Evolutionary conservation across 1,140 invertebrate genomes (phyloP).

Genomic region (Drosophila santomea): DNA sequence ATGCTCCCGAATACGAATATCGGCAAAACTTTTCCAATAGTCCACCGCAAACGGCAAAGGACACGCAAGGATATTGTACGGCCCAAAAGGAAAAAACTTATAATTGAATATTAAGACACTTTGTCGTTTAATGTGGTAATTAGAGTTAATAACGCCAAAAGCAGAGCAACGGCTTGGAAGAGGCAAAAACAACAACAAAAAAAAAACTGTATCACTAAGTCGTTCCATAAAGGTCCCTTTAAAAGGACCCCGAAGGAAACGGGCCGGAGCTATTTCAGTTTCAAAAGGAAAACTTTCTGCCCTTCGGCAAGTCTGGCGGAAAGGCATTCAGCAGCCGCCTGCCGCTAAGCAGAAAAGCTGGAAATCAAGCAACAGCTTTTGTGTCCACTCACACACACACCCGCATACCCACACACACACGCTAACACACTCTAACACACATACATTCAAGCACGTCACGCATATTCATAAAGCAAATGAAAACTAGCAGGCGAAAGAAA

Average conservation of each 20-base stretch:
- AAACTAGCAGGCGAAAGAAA: constrained; percentile 63
- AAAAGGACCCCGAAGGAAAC: not conserved
- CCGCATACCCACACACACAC: constrained; percentile 13
- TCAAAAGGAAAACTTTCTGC: constrained; percentile 61
- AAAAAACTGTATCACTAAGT: constrained; percentile 33
- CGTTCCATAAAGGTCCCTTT: constrained; percentile 43
- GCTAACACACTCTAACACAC: constrained; percentile 26
- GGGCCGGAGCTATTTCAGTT: constrained; percentile 18
- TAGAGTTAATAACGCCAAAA: constrained; percentile 76
- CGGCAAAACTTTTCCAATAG: constrained; percentile 69
- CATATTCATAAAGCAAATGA: constrained; percentile 64
- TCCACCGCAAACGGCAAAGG: constrained; percentile 36
- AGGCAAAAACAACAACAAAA: constrained; percentile 35
- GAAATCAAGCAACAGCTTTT: constrained; percentile 70
- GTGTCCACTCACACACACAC: constrained; percentile 36
- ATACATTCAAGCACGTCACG: constrained; percentile 26
- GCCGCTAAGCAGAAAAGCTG: constrained; percentile 67
- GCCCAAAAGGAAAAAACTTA: constrained; percentile 48
- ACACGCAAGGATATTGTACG: constrained; percentile 56
- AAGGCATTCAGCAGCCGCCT: constrained; percentile 60
- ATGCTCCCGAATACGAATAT: constrained; percentile 45
- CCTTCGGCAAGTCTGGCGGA: constrained; percentile 54
- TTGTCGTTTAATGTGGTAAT: constrained; percentile 81
- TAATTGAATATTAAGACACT: constrained; percentile 83
- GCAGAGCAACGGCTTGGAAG: constrained; percentile 65